Conservation (phyloP, 2,113 vertebrate species). For the Todiramphus chloris region DNA sequence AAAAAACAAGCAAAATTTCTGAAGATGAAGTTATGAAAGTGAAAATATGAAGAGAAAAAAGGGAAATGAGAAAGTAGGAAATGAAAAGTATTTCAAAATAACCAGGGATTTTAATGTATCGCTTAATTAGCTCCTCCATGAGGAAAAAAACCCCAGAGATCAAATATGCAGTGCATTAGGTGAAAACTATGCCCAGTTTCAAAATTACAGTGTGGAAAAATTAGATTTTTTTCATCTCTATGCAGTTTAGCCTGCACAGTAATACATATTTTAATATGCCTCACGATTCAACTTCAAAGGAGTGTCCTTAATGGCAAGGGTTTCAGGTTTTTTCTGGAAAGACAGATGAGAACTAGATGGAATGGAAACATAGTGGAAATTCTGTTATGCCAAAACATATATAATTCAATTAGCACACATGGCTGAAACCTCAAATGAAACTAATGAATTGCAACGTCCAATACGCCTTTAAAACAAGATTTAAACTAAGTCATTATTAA, state of each 20-base stretch:
- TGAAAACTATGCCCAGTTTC: neutral
- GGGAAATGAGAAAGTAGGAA: neutral
- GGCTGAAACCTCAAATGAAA: conserved; percentile 49
- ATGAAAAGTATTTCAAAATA: neutral
- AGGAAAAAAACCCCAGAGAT: neutral
- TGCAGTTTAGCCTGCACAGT: neutral
- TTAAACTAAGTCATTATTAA: conserved; percentile 57
- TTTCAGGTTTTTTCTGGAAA: neutral
- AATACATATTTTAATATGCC: conserved; percentile 3
- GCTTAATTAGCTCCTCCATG: neutral
- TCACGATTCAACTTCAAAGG: neutral
- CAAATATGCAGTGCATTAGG: neutral
- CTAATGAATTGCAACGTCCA: conserved; percentile 64
- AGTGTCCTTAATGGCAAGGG: neutral
- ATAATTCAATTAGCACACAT: conserved; percentile 42
- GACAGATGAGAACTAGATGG: neutral
- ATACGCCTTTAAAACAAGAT: conserved; percentile 62
- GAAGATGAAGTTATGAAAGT: neutral
- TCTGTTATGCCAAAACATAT: neutral
- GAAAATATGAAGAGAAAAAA: neutral
- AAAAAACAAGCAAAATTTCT: neutral
- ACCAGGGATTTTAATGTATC: neutral
- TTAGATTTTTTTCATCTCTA: neutral
- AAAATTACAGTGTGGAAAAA: neutral
- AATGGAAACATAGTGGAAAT: conserved; percentile 5